These are phyloP conservation scores for Polymixis lichenea DNA, from an alignment of 2,888 invertebrate genomes.

Conservation along the genomic window DNA sequence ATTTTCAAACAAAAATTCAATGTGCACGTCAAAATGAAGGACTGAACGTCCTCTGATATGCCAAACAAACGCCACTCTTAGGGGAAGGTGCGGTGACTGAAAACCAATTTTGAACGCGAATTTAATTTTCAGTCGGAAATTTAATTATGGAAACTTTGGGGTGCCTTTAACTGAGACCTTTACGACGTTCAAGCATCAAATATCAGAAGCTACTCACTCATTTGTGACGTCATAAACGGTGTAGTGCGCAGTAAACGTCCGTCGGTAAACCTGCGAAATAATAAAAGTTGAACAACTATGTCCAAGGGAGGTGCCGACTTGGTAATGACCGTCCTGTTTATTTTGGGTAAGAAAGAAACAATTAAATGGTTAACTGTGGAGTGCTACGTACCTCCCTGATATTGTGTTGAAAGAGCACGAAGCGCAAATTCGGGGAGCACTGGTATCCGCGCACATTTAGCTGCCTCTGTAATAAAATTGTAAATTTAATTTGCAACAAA, in stretches of 20 bases:
- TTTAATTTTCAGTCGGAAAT: slow-evolving; percentile 76
- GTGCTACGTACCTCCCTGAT: slow-evolving; percentile 93
- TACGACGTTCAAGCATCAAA: slow-evolving; percentile 72
- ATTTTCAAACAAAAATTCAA: slow-evolving; percentile 30
- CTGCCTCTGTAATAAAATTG: slow-evolving; percentile 92
- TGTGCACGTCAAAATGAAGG: slow-evolving; percentile 29
- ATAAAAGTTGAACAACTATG: slow-evolving; percentile 70
- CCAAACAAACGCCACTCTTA: slow-evolving; percentile 65
- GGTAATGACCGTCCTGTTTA: slow-evolving; percentile 64
- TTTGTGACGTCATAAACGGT: slow-evolving; percentile 97
- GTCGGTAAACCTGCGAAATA: slow-evolving; percentile 94
- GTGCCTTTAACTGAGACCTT: slow-evolving; percentile 71
- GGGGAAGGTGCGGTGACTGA: slow-evolving; percentile 71
- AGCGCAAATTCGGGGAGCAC: slow-evolving; percentile 96
- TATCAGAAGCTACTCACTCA: slow-evolving; percentile 92
- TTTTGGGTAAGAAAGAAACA: slow-evolving; percentile 68
- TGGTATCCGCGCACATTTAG: slow-evolving; percentile 96
- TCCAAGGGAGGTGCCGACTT: slow-evolving; percentile 58
- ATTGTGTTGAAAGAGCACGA: slow-evolving; percentile 97
- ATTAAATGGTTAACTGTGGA: slow-evolving; percentile 73
- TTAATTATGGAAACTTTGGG: slow-evolving; percentile 72
- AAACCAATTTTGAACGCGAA: slow-evolving; percentile 75
- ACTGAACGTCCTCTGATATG: slow-evolving; percentile 53
- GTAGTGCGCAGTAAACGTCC: slow-evolving; percentile 96
- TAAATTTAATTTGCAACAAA: slow-evolving; percentile 52